phyloP scores from a whole-genome alignment of 2,888 invertebrate genomes.

The Ochropacha duplaris region DNA sequence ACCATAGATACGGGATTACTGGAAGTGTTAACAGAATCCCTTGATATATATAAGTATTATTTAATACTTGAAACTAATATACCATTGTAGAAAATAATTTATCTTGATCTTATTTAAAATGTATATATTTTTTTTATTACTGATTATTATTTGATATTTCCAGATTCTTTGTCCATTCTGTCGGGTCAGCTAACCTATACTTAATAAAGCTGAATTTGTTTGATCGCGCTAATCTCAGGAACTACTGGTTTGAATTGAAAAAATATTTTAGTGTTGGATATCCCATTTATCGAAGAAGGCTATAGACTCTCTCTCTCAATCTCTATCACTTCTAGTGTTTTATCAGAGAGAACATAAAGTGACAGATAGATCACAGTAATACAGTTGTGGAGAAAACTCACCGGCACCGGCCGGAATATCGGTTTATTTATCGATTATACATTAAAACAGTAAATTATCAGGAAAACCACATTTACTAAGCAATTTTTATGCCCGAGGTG shows the following conservation, averaged over 20 bases:
- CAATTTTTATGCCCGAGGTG: neutral
- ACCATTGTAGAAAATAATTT: neutral
- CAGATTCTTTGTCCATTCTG: too few species aligned
- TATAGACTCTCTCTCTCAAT: neutral
- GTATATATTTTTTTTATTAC: too few species aligned
- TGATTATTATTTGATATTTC: too few species aligned
- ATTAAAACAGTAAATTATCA: constrained; percentile 1
- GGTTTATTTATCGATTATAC: constrained; percentile 33
- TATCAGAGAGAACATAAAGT: constrained; percentile 20
- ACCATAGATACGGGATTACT: constrained; percentile 25
- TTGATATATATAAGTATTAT: too few species aligned
- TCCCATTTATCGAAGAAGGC: too few species aligned
- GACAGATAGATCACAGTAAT: constrained; percentile 49
- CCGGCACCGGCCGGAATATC: constrained; percentile 35
- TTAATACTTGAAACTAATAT: too few species aligned
- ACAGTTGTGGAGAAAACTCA: constrained; percentile 48
- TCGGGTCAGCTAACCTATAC: too few species aligned
- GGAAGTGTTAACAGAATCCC: constrained; percentile 33
- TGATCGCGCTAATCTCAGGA: too few species aligned
- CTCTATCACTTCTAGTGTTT: constrained; percentile 29
- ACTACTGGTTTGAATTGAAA: too few species aligned
- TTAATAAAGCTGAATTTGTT: too few species aligned
- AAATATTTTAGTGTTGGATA: too few species aligned
- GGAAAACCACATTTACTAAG: constrained; percentile 5
- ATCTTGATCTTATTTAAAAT: too few species aligned